Evolutionary conservation across 92 coral and sea anemone genomes (phyloP), one percentile per base, ranked within the genome.

Genomic region (Virgularia gustaviana): DNA sequence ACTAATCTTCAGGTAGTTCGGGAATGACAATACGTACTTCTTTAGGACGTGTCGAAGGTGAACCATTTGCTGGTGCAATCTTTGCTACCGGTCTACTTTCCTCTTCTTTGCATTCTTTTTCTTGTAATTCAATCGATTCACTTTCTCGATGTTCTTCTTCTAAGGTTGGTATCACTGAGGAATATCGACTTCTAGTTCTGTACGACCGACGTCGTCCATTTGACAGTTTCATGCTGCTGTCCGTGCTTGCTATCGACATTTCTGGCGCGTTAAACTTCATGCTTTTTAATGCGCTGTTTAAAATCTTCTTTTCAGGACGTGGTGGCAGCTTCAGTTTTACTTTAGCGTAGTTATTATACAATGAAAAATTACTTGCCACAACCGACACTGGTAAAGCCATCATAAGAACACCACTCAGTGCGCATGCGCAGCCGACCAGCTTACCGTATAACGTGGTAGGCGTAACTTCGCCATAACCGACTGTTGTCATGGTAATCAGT

Each of bases 301-400:
- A 89, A 41, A 88, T 81, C 57, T 80, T 88, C 66, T 75, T 87
- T 70, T 89, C 83, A 3, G 88, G 89, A 9, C 98, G 81, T 24
- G 89, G 82, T 11, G 98, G 98, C 9, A 92, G 73, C 77, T 92
- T 92, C 1, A 92, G 86, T 37, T 92, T 92, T 13, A 92, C 98
- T 51, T 92, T 92, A n/a, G 98, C 98, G 57, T 92, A 92, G 2
- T 96, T 89, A 73, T 92, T 92, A 45, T 92, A 92, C 64, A 92
- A 65, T 18, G 96, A 86, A 61, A 92, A 92, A 59, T 92, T 92
- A 55, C 98, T 92, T 3, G 98, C 98, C 34, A 92, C 96, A 11
- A 92, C 98, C n/a, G 98, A 92, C 20, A 92, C 98, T 15, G 98
- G 98, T n/a, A 92, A 75, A 24, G 98, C 98, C 63, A 92, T 92